A percentile compares a stretch with the other conserved stretches of the same genome.
These are phyloP conservation scores for Oceanites oceanicus DNA, from an alignment of 2,113 vertebrate species.

Conservation along the genomic window DNA sequence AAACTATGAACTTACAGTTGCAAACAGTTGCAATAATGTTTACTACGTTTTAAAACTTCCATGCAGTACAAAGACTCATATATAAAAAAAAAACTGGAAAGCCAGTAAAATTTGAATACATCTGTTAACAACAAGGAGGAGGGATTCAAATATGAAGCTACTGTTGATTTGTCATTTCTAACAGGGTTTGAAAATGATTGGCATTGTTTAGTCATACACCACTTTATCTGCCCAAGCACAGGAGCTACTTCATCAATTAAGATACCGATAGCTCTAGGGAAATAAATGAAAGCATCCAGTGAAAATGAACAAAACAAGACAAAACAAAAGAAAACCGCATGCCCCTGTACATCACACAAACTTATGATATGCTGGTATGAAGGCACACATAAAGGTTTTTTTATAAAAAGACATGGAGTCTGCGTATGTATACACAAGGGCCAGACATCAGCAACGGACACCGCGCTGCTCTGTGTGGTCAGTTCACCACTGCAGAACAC, in stretches of 20 bases:
- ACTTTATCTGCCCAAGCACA: neutral
- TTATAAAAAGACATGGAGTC: neutral
- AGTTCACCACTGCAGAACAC: neutral
- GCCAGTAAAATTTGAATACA: neutral
- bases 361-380: neutral
- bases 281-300: neutral
- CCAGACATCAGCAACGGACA: neutral
- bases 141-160: neutral
- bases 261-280: neutral
- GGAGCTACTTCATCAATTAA: neutral
- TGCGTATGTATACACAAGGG: neutral
- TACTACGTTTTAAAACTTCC: neutral
- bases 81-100: neutral
- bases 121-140: neutral
- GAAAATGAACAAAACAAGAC: slow-evolving; percentile 5
- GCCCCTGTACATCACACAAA: neutral
- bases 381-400: neutral
- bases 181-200: neutral
- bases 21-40: accelerated
- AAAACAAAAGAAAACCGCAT: neutral
- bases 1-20: neutral
- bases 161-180: neutral
- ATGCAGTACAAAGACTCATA: accelerated
- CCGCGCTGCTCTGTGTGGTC: neutral
- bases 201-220: neutral